Conservation (phyloP, 2,113 vertebrate genomes). For the Callospermophilus lateralis region DNA sequence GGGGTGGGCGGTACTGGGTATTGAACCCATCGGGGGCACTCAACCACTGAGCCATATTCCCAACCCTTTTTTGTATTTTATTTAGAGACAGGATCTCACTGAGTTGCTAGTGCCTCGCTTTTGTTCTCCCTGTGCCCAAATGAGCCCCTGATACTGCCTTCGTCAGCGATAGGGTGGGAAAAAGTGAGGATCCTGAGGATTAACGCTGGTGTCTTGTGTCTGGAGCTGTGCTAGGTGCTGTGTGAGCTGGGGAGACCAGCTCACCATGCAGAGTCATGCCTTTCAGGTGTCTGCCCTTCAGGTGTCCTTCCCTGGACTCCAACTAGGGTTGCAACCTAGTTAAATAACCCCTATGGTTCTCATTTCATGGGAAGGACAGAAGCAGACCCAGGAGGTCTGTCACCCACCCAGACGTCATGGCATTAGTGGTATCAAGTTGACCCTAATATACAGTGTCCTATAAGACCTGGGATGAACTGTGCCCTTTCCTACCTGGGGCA, state of each 20-base stretch:
- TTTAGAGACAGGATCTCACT: no score
- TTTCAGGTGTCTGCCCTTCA: neutral
- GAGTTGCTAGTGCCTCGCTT: no score
- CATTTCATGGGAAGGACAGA: neutral
- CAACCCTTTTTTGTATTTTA: no score
- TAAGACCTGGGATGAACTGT: no score
- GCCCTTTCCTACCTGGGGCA: neutral
- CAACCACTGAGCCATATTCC: no score
- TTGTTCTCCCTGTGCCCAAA: neutral
- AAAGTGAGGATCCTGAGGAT: neutral
- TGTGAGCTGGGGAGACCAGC: neutral
- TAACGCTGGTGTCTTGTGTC: neutral
- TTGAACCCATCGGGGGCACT: no score
- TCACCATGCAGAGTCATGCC: neutral
- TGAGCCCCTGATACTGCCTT: neutral
- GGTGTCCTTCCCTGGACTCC: neutral
- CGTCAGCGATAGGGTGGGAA: neutral
- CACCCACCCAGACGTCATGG: rapidly evolving
- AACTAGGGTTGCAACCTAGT: neutral
- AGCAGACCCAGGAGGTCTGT: neutral
- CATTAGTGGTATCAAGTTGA: neutral
- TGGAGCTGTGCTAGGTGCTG: neutral
- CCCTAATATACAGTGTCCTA: neutral
- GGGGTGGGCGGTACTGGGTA: no score
- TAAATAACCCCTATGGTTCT: neutral